Conservation (phyloP, 2,113 vertebrate species). For the Conger conger region DNA sequence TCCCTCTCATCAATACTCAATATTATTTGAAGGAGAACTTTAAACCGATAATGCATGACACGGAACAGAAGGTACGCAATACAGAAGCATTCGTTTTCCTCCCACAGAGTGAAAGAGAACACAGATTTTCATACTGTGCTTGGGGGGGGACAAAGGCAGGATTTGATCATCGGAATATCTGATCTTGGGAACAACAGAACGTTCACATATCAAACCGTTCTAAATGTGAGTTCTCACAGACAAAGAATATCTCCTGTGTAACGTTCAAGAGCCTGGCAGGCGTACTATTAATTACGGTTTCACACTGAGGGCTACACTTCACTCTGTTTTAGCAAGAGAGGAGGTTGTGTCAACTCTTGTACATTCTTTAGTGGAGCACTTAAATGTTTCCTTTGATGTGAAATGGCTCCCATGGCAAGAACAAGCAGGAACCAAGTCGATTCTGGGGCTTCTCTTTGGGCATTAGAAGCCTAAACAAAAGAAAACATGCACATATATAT, state of each 20-base stretch:
- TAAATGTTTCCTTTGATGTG: not conserved
- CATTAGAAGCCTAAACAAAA: not conserved
- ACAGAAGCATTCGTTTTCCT: not conserved
- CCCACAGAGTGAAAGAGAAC: not conserved
- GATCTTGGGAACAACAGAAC: not conserved
- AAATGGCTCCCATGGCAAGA: not conserved
- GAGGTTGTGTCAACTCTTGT: constrained; percentile 1
- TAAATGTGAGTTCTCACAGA: not conserved
- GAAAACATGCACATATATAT: not conserved
- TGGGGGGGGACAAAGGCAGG: not conserved
- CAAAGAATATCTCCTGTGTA: not conserved
- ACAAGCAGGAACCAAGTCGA: not conserved
- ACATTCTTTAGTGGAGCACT: not conserved
- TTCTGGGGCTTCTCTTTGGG: not conserved
- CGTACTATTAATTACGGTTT: not conserved
- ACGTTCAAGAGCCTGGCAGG: not conserved
- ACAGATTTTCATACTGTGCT: not conserved
- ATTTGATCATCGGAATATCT: not conserved
- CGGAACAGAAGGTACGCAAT: not conserved
- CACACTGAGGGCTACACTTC: not conserved
- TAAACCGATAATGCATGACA: not conserved
- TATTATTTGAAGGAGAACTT: not conserved
- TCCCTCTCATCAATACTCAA: not conserved
- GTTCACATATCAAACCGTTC: not conserved
- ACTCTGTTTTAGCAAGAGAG: not conserved